Evolutionary conservation across 2,888 invertebrate species (phyloP).

Genomic region (Geophilus truncorum): DNA sequence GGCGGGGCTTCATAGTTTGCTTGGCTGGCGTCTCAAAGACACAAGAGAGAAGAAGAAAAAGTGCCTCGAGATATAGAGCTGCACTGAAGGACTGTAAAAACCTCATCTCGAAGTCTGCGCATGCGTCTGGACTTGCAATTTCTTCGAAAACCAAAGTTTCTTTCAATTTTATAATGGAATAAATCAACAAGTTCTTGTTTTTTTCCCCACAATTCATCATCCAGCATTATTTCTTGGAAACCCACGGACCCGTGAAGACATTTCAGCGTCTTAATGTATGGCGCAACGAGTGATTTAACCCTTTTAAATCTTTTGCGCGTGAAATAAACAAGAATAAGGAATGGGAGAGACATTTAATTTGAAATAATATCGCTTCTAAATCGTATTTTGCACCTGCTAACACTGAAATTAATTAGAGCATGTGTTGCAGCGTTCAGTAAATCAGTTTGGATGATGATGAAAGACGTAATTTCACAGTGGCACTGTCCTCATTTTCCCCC

Average conservation of each 20-base stretch:
- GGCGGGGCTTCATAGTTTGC: neutral
- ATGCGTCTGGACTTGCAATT: no score
- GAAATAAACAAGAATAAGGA: neutral
- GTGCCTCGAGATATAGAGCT: neutral
- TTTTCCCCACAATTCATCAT: no score
- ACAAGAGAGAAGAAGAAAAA: neutral
- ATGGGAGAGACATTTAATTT: neutral
- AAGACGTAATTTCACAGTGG: neutral
- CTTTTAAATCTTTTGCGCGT: neutral
- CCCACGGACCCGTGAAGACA: no score
- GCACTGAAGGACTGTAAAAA: neutral
- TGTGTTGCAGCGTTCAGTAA: neutral
- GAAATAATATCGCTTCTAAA: neutral
- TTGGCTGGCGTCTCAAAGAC: neutral
- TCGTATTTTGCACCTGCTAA: slow-evolving; percentile 6
- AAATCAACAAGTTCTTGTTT: no score
- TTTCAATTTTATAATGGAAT: no score
- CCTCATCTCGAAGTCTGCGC: no score
- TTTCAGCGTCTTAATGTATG: no score
- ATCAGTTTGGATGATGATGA: neutral
- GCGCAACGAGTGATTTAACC: neutral
- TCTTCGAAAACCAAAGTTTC: no score
- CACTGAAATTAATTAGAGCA: neutral
- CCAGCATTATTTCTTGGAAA: no score
- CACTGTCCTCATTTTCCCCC: neutral